Base-by-base conservation (phyloP, 2,888 invertebrate genomes). In the Biston stratarius region DNA sequence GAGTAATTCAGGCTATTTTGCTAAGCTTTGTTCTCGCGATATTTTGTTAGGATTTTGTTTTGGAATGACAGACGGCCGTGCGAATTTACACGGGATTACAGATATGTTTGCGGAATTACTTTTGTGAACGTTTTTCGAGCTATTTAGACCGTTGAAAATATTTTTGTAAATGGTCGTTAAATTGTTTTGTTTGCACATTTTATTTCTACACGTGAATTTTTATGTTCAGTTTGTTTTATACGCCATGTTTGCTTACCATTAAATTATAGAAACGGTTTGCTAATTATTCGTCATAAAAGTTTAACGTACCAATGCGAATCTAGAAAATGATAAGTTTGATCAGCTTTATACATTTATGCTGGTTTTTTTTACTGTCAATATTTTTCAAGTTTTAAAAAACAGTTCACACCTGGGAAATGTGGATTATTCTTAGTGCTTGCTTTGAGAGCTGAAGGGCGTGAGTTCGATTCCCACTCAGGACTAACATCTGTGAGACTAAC, bases 1-100 rank as follows among this genome's bases (percentile, higher is more conserved):
- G 5, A 48, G 24, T 34, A 49, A 49, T 49, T 55, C 72, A 51
- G 62, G 72, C 66, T 72, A 71, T 75, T 75, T 75, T 73, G 71
- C 70, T 62, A 51, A 51, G 49, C 52, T 62, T 63, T 51, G 44
- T 40, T 60, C 38, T 53, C 40, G 49, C 6, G 24, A 58, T 69
- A 15, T 24, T 47, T 53, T 36, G 36, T 42, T 47, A 6, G 24
- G 42, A 56, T 49, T 56, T 42, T 14, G 24, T 55, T 53, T 61
- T 45, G 44, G 52, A 15, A 44, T 74, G 57, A 74, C 67, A 74
- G 64, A 72, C 63, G 69, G 66, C 56, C 61, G 59, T 44, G 34
- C 45, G 12, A 56, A 69, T 69, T 65, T 67, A 51, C 45, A 51
- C 33, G 33, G 34, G 59, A 12, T 59, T 58, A 45, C 49, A 59